These are phyloP conservation scores for Drosophila sturtevanti DNA, from an alignment of 1,140 invertebrate species.

Conservation along the genomic window DNA sequence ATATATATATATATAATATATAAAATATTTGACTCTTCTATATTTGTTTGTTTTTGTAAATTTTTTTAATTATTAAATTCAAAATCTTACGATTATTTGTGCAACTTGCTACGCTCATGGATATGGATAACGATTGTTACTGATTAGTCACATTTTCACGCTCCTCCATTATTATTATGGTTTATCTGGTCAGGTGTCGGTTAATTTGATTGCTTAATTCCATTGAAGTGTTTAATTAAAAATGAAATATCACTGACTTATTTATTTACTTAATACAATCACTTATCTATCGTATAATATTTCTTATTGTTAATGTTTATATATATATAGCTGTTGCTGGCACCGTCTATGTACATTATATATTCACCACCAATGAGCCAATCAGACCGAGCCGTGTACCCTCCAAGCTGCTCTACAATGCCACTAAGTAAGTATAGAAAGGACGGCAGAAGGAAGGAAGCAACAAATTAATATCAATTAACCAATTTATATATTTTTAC, in stretches of 20 bases:
- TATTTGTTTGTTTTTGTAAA: too few species aligned
- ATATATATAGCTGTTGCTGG: slow-evolving; percentile 66
- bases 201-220: slow-evolving; percentile 10
- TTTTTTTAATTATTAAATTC: too few species aligned
- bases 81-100: too few species aligned
- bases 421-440: slow-evolving; percentile 75
- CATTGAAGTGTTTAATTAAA: slow-evolving; percentile 43
- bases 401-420: slow-evolving; percentile 79
- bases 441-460: background rate
- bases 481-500: background rate
- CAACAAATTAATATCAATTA: slow-evolving; percentile 8
- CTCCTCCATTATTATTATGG: background rate
- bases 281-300: slow-evolving; percentile 36
- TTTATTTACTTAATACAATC: slow-evolving; percentile 25
- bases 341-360: slow-evolving; percentile 79
- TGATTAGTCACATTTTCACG: background rate
- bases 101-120: background rate
- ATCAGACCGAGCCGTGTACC: slow-evolving; percentile 69
- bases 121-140: background rate
- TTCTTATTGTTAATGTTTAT: slow-evolving; percentile 2
- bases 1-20: too few species aligned
- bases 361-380: slow-evolving; percentile 78
- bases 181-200: background rate
- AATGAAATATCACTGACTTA: slow-evolving; percentile 29
- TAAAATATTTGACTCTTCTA: too few species aligned